A percentile compares a stretch with the other conserved stretches of the same genome.
Evolutionary conservation across 2,113 vertebrate genomes (phyloP).

Genomic region (Hyaena hyaena): DNA sequence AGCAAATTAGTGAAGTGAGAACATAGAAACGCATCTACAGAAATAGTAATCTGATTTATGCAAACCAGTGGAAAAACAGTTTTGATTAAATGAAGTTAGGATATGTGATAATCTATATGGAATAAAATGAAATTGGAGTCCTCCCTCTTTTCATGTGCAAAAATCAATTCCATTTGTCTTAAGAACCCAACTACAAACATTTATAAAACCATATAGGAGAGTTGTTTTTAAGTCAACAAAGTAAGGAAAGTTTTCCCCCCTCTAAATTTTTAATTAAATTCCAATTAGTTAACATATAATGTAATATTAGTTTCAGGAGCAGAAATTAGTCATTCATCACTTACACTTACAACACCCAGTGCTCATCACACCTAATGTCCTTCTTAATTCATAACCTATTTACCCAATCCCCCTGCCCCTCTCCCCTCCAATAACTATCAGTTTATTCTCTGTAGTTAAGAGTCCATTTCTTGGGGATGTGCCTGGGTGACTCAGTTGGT

Average conservation of each 20-base stretch:
- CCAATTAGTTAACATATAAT: not conserved
- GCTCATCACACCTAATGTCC: not conserved
- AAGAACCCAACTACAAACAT: not conserved
- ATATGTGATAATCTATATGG: not conserved
- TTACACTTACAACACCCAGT: not conserved
- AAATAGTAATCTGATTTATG: not conserved
- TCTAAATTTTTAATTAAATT: not conserved
- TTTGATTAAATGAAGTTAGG: not conserved
- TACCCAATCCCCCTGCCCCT: not conserved
- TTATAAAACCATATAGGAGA: not conserved
- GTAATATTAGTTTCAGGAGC: not conserved
- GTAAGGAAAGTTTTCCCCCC: not conserved
- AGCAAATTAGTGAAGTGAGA: not conserved
- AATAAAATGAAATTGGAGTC: constrained; percentile 3
- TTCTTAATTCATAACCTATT: not conserved
- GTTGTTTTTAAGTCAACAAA: not conserved
- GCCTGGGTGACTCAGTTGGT: too few species aligned
- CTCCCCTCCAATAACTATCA: not conserved
- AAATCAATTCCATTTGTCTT: not conserved
- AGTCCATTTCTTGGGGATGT: not conserved
- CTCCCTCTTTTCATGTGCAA: not conserved
- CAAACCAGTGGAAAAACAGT: not conserved
- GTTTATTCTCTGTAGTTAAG: not conserved
- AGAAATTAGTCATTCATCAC: not conserved
- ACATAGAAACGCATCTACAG: not conserved